A percentile compares a stretch with the other conserved stretches of the same genome.
Evolutionary conservation across 2,888 invertebrate genomes (phyloP).

Genomic region (Linnaemya vulpina): DNA sequence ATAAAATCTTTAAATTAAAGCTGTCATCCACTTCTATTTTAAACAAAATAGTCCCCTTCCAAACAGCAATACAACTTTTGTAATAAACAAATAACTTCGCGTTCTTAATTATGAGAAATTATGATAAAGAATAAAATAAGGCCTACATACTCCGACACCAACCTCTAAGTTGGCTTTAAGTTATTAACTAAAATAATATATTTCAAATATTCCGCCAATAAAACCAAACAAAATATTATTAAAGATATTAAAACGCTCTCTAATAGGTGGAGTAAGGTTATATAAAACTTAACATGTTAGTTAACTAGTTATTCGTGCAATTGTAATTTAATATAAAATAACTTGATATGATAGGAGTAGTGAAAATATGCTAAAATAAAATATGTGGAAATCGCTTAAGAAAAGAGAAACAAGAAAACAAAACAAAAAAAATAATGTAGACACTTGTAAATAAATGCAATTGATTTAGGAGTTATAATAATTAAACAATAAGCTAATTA

Average conservation of each 20-base stretch:
- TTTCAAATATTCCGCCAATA: conserved; percentile 28
- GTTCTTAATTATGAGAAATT: background rate
- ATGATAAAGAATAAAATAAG: background rate
- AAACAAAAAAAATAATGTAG: conserved; percentile 54
- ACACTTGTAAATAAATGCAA: conserved; percentile 68
- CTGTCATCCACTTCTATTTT: background rate
- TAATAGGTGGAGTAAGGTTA: conserved; percentile 22
- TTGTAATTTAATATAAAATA: conserved; percentile 60
- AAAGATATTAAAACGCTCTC: conserved; percentile 47
- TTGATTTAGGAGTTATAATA: conserved; percentile 50
- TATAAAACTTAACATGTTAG: conserved; percentile 71
- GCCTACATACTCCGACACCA: background rate
- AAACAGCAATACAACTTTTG: conserved; percentile 40
- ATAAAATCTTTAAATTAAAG: background rate
- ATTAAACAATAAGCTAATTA: conserved; percentile 40
- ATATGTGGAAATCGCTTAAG: conserved; percentile 54
- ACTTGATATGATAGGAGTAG: conserved; percentile 44
- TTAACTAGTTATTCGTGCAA: conserved; percentile 68
- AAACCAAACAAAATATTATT: conserved; percentile 65
- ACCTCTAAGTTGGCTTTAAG: conserved; percentile 29
- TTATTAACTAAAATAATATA: conserved; percentile 8
- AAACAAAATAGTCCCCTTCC: conserved; percentile 1
- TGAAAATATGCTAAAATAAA: conserved; percentile 53
- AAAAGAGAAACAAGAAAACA: background rate
- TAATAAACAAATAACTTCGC: conserved; percentile 55